Evolutionary conservation across 2,888 invertebrate species (phyloP).

Genomic region (Rhamphomyia laevipes): DNA sequence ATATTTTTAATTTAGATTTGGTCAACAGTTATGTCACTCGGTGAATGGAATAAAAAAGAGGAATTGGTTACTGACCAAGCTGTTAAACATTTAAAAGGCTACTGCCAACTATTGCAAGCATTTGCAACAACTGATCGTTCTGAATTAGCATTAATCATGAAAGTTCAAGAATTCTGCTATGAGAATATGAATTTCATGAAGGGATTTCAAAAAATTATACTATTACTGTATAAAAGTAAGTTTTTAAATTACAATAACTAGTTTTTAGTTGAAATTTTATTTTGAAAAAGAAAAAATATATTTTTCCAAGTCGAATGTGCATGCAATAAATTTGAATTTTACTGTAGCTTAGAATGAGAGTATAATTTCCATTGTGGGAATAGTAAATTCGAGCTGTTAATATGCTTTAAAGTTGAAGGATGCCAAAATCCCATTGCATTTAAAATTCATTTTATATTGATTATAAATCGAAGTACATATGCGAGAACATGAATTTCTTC

Average conservation of each 20-base stretch:
- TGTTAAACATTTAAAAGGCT: slow-evolving; percentile 75
- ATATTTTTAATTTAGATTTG: slow-evolving; percentile 54
- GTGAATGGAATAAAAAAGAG: slow-evolving; percentile 98
- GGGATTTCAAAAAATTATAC: slow-evolving; percentile 93
- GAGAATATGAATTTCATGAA: slow-evolving; percentile 99
- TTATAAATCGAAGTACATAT: too few relatives aligned
- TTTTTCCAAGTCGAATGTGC: too few relatives aligned
- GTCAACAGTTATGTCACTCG: slow-evolving; percentile 88
- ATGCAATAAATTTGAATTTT: too few relatives aligned
- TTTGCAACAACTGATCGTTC: slow-evolving; percentile 78
- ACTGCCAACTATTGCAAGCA: slow-evolving; percentile 74
- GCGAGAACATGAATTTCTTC: too few relatives aligned
- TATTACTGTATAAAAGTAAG: slow-evolving; percentile 89
- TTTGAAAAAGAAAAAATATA: not conserved
- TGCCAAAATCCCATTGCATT: too few relatives aligned
- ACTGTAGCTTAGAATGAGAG: too few relatives aligned
- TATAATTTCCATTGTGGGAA: too few relatives aligned
- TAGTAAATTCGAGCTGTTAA: too few relatives aligned
- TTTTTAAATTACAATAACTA: slow-evolving; percentile 8
- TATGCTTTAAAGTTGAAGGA: too few relatives aligned
- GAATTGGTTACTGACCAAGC: slow-evolving; percentile 94
- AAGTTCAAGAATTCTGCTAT: slow-evolving; percentile 96
- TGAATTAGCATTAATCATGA: slow-evolving; percentile 76
- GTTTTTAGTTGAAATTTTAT: not conserved
- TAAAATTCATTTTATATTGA: too few relatives aligned